Evolutionary conservation across 2,888 invertebrate species (phyloP).

Genomic region (Epirrita christyi): DNA sequence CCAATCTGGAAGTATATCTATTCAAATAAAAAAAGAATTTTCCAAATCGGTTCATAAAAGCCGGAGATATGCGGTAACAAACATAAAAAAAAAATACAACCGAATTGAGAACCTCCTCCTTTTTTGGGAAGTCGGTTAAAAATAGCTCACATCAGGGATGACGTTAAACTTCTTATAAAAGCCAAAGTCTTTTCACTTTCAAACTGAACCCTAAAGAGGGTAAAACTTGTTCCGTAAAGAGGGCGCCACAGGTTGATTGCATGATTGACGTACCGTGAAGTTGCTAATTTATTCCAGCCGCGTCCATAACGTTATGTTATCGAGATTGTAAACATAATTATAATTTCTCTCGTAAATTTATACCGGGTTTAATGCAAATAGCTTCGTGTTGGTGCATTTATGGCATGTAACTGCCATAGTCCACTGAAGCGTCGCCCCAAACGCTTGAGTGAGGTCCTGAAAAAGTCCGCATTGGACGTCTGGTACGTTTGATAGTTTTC

Average conservation of each 20-base stretch:
- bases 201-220: constrained; percentile 32
- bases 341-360: constrained; percentile 38
- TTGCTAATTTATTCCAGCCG: constrained; percentile 53
- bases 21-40: too few relatives aligned
- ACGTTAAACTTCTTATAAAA: neutral
- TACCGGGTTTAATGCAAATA: constrained; percentile 27
- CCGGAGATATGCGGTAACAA: too few relatives aligned
- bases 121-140: too few relatives aligned
- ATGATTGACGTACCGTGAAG: constrained; percentile 72
- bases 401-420: neutral
- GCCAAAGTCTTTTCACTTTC: constrained; percentile 19
- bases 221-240: constrained; percentile 39
- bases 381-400: constrained; percentile 18
- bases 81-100: too few relatives aligned
- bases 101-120: too few relatives aligned
- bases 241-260: constrained; percentile 67
- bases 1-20: too few relatives aligned
- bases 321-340: constrained; percentile 59
- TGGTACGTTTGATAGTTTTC: too few relatives aligned
- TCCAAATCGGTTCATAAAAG: too few relatives aligned
- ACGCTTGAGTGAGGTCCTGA: too few relatives aligned
- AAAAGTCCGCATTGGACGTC: too few relatives aligned
- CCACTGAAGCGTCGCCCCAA: constrained; percentile 4
- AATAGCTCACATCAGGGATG: too few relatives aligned
- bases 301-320: constrained; percentile 58